These are phyloP conservation scores for Pygoscelis antarcticus DNA, from an alignment of 2,113 vertebrate species.

Conservation along the genomic window DNA sequence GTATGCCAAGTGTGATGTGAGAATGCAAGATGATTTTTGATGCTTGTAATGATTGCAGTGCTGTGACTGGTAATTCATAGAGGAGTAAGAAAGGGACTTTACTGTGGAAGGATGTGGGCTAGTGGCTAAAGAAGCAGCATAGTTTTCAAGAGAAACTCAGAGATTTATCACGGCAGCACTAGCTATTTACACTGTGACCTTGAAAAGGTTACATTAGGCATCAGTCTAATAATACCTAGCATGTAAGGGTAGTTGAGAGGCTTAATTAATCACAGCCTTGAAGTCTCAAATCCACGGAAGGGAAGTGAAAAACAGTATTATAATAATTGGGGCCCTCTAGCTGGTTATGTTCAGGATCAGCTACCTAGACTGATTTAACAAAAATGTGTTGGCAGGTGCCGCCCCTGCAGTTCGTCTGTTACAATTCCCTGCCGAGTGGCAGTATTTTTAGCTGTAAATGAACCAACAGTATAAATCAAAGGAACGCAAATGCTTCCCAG, in stretches of 20 bases:
- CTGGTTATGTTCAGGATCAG: not conserved
- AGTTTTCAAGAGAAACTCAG: not conserved
- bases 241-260: not conserved
- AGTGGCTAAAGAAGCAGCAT: not conserved
- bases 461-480: not conserved
- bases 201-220: not conserved
- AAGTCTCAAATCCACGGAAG: not conserved
- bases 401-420: not conserved
- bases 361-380: not conserved
- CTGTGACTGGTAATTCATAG: not conserved
- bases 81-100: not conserved
- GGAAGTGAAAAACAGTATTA: not conserved
- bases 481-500: not conserved
- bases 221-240: not conserved
- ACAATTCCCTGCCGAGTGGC: not conserved
- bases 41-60: not conserved
- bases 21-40: not conserved
- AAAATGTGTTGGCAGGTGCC: not conserved
- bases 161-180: not conserved
- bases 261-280: not conserved
- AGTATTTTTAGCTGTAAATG: not conserved
- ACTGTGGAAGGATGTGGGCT: not conserved
- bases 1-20: not conserved
- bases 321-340: not conserved
- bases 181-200: not conserved